phyloP scores from a whole-genome alignment of 2,888 invertebrate species.

The Ormyrus thymus region DNA sequence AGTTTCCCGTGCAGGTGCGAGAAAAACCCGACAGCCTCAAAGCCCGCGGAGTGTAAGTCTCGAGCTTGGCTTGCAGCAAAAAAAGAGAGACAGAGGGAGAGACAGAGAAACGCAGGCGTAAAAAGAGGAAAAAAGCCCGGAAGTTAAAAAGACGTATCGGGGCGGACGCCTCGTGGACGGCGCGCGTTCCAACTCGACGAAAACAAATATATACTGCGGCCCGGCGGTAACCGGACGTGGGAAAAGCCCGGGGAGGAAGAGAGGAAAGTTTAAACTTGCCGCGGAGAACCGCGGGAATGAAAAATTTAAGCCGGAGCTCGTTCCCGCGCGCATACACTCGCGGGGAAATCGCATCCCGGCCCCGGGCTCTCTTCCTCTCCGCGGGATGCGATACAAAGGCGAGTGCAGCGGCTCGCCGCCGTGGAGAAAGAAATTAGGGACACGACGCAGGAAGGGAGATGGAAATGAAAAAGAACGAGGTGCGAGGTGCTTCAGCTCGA shows the following conservation, averaged over 20 bases:
- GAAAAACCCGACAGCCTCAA: not conserved
- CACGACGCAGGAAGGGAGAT: not conserved
- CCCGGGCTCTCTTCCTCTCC: not conserved
- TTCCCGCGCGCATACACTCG: not conserved
- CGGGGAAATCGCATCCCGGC: constrained; percentile 7
- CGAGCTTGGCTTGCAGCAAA: too few species aligned
- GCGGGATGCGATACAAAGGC: not conserved
- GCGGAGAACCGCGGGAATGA: constrained; percentile 31
- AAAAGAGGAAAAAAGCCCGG: not conserved
- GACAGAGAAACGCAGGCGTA: not conserved
- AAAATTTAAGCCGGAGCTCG: constrained; percentile 23
- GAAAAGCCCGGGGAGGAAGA: not conserved
- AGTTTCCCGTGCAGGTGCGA: constrained; percentile 20
- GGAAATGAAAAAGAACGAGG: constrained; percentile 7
- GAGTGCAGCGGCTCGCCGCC: not conserved
- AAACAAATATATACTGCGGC: constrained; percentile 23
- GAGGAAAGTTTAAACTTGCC: constrained; percentile 26
- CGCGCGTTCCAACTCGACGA: constrained; percentile 13
- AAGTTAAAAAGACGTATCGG: constrained; percentile 4
- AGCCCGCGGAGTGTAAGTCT: not conserved
- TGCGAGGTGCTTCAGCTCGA: constrained; percentile 18
- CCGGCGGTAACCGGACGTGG: not conserved
- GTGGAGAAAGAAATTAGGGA: too few species aligned
- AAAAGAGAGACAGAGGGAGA: too few species aligned
- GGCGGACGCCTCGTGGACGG: too few species aligned